Base-by-base conservation (phyloP, 2,113 vertebrate genomes). In the Neoarius graeffei region DNA sequence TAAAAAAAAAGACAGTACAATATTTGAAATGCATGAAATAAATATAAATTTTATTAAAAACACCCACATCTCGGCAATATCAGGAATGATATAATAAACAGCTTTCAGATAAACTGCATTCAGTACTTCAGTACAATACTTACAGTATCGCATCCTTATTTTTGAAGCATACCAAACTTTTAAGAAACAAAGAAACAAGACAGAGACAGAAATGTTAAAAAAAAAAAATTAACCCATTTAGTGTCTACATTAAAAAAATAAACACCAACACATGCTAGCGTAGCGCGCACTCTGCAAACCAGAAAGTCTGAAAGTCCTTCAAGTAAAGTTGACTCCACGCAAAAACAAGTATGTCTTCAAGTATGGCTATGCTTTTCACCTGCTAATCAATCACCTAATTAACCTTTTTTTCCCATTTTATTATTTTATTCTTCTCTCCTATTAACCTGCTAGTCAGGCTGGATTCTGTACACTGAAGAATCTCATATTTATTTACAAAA, bases 41-140 rank as follows among this genome's bases (percentile, higher is more conserved):
- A 99, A 99, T 99, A 99, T 98, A 98, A 96, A 97, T 98, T 99
- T 99, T 99, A 99, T 98, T 99, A 97, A 98, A 99, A 98, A 98
- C 97, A 98, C 97, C 97, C 97, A 99, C 96, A 98, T 97, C 95
- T 97, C 96, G 96, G 97, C 96, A 92, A 99, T 97, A 97, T 98
- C 96, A 97, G 98, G 98, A 99, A 99, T 99, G 98, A 98, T 99
- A 99, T 97, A 97, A 99, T 98, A 97, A 98, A 99, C 97, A 98
- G 96, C 97, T 99, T 98, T 99, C 96, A 98, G 96, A 99, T 98
- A 97, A 97, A 97, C 97, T 97, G 98, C 96, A 97, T 97, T 96
- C 96, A 96, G 96, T 98, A 98, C 97, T 97, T 96, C 96, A 96
- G 97, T 98, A 98, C 97, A 99, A 97, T 99, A 98, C 96, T 98